phyloP scores from a whole-genome alignment of 1,140 invertebrate genomes.

The Lepidurus packardi region DNA sequence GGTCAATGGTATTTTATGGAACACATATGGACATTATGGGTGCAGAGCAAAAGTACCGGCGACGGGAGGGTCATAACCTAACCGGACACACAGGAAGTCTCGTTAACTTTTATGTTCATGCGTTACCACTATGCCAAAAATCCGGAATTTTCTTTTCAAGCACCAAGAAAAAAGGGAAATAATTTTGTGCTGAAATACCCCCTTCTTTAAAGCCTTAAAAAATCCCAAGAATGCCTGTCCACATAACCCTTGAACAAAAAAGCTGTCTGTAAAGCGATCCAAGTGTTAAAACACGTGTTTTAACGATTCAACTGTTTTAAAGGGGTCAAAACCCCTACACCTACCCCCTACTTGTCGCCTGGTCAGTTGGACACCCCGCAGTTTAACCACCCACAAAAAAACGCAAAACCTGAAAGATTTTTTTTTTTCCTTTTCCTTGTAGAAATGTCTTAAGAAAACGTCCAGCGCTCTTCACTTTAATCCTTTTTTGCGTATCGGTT shows the following conservation, averaged over 20 bases:
- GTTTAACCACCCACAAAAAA: not conserved
- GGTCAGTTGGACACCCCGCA: not conserved
- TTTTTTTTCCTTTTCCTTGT: not conserved
- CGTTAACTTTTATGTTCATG: not conserved
- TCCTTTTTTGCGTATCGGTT: too few species aligned
- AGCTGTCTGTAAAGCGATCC: not conserved
- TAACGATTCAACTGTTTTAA: not conserved
- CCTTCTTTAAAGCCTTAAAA: not conserved
- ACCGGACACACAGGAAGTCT: constrained; percentile 16
- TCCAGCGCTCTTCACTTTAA: too few species aligned
- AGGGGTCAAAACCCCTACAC: not conserved
- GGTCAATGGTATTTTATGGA: constrained; percentile 11
- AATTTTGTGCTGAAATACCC: not conserved
- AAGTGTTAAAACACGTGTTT: constrained; percentile 19
- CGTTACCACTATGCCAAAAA: not conserved
- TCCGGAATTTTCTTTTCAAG: not conserved
- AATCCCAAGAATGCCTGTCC: not conserved
- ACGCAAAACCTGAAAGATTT: not conserved
- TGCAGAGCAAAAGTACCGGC: not conserved
- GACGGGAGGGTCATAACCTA: not conserved
- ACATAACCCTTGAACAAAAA: not conserved
- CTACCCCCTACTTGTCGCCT: constrained; percentile 4
- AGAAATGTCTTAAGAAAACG: too few species aligned
- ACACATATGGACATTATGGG: not conserved
- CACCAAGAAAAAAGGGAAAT: not conserved